A percentile compares a stretch with the other conserved stretches of the same genome.
Evolutionary conservation across 2,888 invertebrate species (phyloP).

Genomic region (Drosophila maculinotata): DNA sequence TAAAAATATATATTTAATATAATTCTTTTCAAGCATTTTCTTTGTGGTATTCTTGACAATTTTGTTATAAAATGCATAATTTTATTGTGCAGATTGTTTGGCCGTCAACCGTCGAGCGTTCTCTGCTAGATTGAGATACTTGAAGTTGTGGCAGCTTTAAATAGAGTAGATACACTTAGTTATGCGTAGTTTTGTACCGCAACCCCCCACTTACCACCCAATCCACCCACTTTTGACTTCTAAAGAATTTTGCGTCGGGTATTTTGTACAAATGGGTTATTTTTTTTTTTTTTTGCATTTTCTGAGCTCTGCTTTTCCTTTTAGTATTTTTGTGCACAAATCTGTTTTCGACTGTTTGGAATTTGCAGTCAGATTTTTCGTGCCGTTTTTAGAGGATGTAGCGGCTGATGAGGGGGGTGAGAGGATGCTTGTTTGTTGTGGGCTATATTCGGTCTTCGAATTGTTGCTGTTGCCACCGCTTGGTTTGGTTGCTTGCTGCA

Average conservation of each 20-base stretch:
- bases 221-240: slow-evolving; percentile 19
- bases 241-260: slow-evolving; percentile 12
- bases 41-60: slow-evolving; percentile 2
- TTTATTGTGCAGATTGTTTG: slow-evolving; percentile 18
- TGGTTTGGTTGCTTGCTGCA: slow-evolving; percentile 39
- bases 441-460: slow-evolving; percentile 1
- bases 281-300: neutral
- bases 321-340: slow-evolving; percentile 49
- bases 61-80: slow-evolving; percentile 10
- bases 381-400: slow-evolving; percentile 25
- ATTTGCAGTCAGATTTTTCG: slow-evolving; percentile 51
- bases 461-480: slow-evolving; percentile 35
- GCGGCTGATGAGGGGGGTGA: no score
- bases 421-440: slow-evolving; percentile 1
- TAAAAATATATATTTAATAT: neutral
- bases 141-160: slow-evolving; percentile 34
- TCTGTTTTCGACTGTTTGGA: slow-evolving; percentile 69
- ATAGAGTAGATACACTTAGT: slow-evolving; percentile 40
- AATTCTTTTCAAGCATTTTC: slow-evolving; percentile 11
- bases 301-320: slow-evolving; percentile 20
- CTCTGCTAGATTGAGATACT: slow-evolving; percentile 20
- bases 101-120: slow-evolving; percentile 9
- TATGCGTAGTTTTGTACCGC: slow-evolving; percentile 19
- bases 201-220: neutral
- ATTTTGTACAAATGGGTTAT: slow-evolving; percentile 8